Percentiles rank a stretch among this genome's conserved stretches.
Conservation (phyloP, 2,113 vertebrate genomes). For the Rutilus rutilus region DNA sequence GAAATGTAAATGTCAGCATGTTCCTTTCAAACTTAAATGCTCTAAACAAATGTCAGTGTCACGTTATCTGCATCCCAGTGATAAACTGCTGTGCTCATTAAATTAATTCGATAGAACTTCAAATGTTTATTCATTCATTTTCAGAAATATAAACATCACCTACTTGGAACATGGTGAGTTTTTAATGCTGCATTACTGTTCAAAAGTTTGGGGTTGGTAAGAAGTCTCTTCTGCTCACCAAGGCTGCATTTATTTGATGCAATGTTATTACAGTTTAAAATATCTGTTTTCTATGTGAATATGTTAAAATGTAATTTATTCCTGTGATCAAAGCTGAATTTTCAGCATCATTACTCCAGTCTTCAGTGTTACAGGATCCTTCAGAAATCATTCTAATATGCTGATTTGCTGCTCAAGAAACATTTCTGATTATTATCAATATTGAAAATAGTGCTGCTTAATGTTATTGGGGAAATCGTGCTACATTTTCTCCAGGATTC, state of each 20-base stretch:
- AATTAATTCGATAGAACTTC: neutral
- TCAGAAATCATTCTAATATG: neutral
- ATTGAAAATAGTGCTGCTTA: neutral
- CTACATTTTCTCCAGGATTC: too few species aligned
- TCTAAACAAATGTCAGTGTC: slow-evolving; percentile 57
- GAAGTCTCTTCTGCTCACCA: too few species aligned
- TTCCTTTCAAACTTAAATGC: slow-evolving; percentile 44
- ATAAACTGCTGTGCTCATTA: slow-evolving; percentile 4
- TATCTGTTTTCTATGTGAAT: neutral
- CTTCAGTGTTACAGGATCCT: neutral
- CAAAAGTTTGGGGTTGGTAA: neutral
- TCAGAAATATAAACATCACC: neutral
- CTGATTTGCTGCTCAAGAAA: neutral
- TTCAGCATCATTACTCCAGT: neutral
- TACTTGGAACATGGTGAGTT: neutral
- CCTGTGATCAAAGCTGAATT: neutral
- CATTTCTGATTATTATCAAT: neutral
- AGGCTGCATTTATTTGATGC: neutral
- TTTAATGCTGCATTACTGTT: neutral
- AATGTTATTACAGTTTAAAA: neutral
- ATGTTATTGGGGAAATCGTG: too few species aligned
- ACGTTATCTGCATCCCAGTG: slow-evolving; percentile 28
- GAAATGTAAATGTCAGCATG: slow-evolving; percentile 55
- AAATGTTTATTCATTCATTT: slow-evolving; percentile 4
- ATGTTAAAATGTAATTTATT: neutral